A percentile compares a stretch with the other conserved stretches of the same genome.
These are phyloP conservation scores for Xiphophorus maculatus DNA, from an alignment of 2,113 vertebrate genomes.

Conservation along the genomic window DNA sequence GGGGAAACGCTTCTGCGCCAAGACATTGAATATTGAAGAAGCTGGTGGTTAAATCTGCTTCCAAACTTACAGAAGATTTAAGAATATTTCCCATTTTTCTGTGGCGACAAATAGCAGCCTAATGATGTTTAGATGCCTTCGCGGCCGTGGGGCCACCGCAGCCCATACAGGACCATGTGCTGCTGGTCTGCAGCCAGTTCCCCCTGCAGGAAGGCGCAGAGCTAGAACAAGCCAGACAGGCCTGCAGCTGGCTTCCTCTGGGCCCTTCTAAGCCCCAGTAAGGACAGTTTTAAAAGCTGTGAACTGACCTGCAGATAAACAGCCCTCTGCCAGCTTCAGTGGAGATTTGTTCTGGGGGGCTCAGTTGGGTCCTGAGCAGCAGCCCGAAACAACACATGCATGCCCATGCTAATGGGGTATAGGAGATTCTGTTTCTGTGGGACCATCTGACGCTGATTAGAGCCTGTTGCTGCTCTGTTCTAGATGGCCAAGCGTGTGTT, in stretches of 20 bases:
- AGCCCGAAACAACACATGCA: constrained; percentile 54
- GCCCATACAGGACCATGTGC: constrained; percentile 23
- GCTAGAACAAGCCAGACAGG: constrained; percentile 55
- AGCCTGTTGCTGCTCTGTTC: constrained; percentile 52
- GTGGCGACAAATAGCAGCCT: constrained; percentile 41
- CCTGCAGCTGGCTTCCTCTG: constrained; percentile 64
- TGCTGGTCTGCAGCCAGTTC: constrained; percentile 38
- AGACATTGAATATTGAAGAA: constrained; percentile 31
- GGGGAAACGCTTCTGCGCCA: constrained; percentile 33
- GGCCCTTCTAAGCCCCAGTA: constrained; percentile 73
- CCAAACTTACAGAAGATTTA: constrained; percentile 35
- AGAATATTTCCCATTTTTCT: constrained; percentile 46
- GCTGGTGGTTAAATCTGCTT: constrained; percentile 41
- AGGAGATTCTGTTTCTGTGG: constrained; percentile 60
- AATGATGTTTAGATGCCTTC: constrained; percentile 29
- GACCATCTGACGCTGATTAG: constrained; percentile 79
- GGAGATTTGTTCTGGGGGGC: constrained; percentile 58
- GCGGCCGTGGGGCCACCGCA: constrained; percentile 10
- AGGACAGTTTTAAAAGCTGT: constrained; percentile 82
- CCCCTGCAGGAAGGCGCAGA: constrained; percentile 43
- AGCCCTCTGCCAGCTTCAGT: constrained; percentile 72
- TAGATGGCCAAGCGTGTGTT: constrained; percentile 34
- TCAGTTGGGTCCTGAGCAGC: constrained; percentile 57
- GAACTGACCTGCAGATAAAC: constrained; percentile 82
- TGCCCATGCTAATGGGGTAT: constrained; percentile 73